Evolutionary conservation across 2,797 vertebrate genomes (phyloP), one percentile per base, ranked within the genome.

Genomic region (Menidia menidia): DNA sequence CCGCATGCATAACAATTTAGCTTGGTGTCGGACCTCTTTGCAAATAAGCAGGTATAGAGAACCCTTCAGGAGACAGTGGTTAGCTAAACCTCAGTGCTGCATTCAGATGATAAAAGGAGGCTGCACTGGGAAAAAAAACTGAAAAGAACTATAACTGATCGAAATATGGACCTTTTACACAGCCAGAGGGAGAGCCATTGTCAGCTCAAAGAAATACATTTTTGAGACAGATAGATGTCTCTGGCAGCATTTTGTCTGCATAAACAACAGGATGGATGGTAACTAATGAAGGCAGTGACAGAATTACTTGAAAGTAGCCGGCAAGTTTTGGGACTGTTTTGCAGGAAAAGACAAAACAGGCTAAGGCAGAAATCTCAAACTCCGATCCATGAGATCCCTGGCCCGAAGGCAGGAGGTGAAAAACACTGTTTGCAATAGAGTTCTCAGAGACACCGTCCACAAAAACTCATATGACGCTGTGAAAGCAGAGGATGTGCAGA

Each of bases 401-500:
- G 25, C 25, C 25, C 25, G 25, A 25, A 25, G 25, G 25, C 25
- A 25, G 25, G 25, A 25, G 25, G 25, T 25, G 2, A 25, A 25
- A 25, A 25, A 25, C 25, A 25, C 25, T 25, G 2, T 25, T 25
- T 64, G 32, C 18, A 57, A 15, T 15, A 30, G 25, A 55, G 32
- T 59, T 39, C 43, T 54, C 44, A 32, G 9, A 64, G 69, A 69
- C 70, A 50, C 56, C 64, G 59, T 48, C 51, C 42, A 53, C 56
- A 35, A 42, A 43, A 42, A 2, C 1, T 11, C 16, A 44, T 68
- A 42, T 44, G 35, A 61, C 64, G 64, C 39, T 52, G 53, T 35
- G 25, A 66, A 58, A 13, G 50, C 33, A 39, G 57, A 75, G 32
- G 59, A 57, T 14, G 25, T 57, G 65, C 71, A 83, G 80, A 83